Evolutionary conservation across 2,113 vertebrate genomes (phyloP).

Genomic region (Butastur rufipennis): DNA sequence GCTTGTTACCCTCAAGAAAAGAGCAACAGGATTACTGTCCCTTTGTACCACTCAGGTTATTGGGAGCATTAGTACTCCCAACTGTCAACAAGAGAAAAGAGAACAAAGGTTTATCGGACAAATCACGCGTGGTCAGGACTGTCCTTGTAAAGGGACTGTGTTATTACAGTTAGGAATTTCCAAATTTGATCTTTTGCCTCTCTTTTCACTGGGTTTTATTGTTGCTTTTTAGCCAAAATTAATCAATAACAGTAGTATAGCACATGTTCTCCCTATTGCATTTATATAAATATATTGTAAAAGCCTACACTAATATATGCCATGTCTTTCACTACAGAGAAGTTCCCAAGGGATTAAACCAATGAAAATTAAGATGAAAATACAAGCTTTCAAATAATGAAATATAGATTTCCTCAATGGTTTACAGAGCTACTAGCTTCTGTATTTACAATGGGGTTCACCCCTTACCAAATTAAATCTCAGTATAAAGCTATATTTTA

Average conservation of each 20-base stretch:
- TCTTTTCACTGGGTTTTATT: not conserved
- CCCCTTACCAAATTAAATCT: not conserved
- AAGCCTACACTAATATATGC: not conserved
- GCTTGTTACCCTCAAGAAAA: not conserved
- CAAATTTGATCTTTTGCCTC: not conserved
- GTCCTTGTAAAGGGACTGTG: not conserved
- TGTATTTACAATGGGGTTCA: not conserved
- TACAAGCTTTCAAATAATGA: not conserved
- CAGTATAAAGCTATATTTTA: not conserved
- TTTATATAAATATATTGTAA: not conserved
- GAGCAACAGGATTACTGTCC: not conserved
- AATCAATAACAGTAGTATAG: not conserved
- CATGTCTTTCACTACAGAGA: not conserved
- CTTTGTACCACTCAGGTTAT: not conserved
- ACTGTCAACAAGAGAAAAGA: not conserved
- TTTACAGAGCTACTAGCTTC: not conserved
- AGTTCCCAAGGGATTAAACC: not conserved
- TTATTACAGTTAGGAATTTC: not conserved
- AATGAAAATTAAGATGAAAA: not conserved
- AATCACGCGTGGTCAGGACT: not conserved
- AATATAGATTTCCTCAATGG: not conserved
- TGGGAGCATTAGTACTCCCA: not conserved
- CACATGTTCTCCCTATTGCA: not conserved
- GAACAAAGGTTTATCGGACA: not conserved
- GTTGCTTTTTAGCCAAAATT: not conserved